Percentiles rank a stretch among this genome's conserved stretches.
phyloP scores from a whole-genome alignment of 30 jellyfish, hydroid and myxozoan species.

The Cassiopea xamachana region DNA sequence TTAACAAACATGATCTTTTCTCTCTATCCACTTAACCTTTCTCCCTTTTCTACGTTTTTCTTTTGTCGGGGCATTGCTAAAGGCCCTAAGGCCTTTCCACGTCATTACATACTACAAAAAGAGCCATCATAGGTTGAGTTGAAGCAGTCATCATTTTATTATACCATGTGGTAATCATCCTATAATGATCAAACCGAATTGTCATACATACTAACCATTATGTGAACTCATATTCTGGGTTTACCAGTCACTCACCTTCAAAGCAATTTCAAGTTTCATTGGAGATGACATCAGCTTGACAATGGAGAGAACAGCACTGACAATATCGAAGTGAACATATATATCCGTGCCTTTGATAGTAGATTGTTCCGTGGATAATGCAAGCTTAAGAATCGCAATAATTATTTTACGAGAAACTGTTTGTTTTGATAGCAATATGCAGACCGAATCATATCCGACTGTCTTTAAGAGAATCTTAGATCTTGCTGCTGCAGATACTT shows the following conservation, averaged over 20 bases:
- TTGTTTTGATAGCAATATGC: slow-evolving; percentile 86
- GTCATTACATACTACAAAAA: too few species aligned
- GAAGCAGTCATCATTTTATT: too few species aligned
- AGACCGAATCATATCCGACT: slow-evolving; percentile 80
- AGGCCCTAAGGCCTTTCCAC: too few species aligned
- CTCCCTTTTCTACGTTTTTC: too few species aligned
- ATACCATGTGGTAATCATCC: too few species aligned
- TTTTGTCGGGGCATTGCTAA: too few species aligned
- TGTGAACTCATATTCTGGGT: too few species aligned
- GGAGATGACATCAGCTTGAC: slow-evolving; percentile 72
- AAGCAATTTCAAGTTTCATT: slow-evolving; percentile 86
- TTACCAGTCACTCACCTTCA: slow-evolving; percentile 60
- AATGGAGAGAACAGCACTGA: slow-evolving; percentile 60
- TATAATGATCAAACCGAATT: too few species aligned
- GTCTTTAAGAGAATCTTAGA: slow-evolving; percentile 61
- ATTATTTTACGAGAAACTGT: slow-evolving; percentile 73
- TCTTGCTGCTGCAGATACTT: slow-evolving; percentile 49
- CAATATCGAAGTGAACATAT: slow-evolving; percentile 66
- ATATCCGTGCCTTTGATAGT: slow-evolving; percentile 66
- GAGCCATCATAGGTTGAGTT: too few species aligned
- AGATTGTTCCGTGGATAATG: slow-evolving; percentile 69
- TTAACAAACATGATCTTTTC: too few species aligned
- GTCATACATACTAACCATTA: too few species aligned
- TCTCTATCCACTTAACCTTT: too few species aligned
- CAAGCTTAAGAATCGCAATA: slow-evolving; percentile 73